Base-by-base conservation (phyloP, 2,113 vertebrate species). In the Cynocephalus volans region DNA sequence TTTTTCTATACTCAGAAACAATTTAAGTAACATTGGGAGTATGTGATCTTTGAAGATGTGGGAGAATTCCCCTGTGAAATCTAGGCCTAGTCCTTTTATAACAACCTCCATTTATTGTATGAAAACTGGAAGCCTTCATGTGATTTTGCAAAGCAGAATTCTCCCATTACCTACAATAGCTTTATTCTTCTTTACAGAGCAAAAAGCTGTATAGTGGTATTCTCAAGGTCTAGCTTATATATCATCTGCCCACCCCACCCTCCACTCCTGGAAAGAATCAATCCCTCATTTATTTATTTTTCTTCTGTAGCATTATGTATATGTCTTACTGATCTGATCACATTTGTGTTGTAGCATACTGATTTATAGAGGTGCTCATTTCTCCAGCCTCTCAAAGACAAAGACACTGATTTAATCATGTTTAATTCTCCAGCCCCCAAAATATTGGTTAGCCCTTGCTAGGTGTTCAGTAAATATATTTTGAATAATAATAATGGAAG, bases 1-100 rank as follows among this genome's bases (percentile, higher is more conserved):
- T 64, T 87, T 96, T 80, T 77, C 54, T 77, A 82, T 67, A 93
- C 31, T 94, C 85, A 85, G 24, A 81, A 92, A 91, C 17, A 54
- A 82, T 54, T 92, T 72, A 90, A 85, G 54, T 45, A 90, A 14
- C 60, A 33, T 50, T 93, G 33, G 62, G 21, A 65, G 24, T 41
- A 31, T 77, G 54, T 19, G 10, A 76, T 72, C 72, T 95, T 76
- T 62, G 24, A 89, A 77, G 15, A 64, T 23, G 70, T 69, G 67
- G 23, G 26, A 50, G 41, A 88, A 89, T n/a, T 95, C 36, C 58
- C 33, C 24, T 80, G 26, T 83, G 72, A 76, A 92, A 91, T 36
- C 73, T 11, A 45, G 17, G 31, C 45, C 56, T 90, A 26, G 14
- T 64, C 14, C 56, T 89, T 85, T 88, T 48, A 48, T 33, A 65